Evolutionary conservation across 92 coral and sea anemone species (phyloP).

Genomic region (Actinostola sp.): DNA sequence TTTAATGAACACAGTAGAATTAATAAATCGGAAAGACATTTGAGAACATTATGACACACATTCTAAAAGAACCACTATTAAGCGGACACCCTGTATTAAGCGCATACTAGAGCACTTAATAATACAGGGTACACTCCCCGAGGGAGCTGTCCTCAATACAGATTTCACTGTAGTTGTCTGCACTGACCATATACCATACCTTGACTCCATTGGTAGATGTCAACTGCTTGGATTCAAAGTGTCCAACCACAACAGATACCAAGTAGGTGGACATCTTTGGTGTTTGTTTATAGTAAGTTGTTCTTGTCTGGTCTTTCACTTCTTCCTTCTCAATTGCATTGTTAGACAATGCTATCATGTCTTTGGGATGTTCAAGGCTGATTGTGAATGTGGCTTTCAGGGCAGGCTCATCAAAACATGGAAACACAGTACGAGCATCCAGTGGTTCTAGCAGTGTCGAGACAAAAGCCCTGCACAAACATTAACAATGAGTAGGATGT

Average conservation of each 20-base stretch:
- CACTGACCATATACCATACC: too few relatives aligned
- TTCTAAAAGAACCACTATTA: too few relatives aligned
- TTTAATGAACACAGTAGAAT: too few relatives aligned
- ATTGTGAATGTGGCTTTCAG: constrained; percentile 86
- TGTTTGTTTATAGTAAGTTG: constrained; percentile 63
- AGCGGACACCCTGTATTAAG: too few relatives aligned
- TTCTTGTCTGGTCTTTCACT: constrained; percentile 10
- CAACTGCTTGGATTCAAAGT: constrained; percentile 43
- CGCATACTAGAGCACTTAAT: too few relatives aligned
- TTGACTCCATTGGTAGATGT: constrained; percentile 52
- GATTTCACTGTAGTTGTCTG: background rate
- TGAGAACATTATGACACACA: too few relatives aligned
- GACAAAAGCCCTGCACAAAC: constrained; percentile 65
- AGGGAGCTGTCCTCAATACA: too few relatives aligned
- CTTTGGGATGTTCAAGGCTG: constrained; percentile 71
- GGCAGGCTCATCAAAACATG: constrained; percentile 96
- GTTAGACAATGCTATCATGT: constrained; percentile 79
- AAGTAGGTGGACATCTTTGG: constrained; percentile 86
- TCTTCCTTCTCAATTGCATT: constrained; percentile 44
- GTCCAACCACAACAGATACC: constrained; percentile 85
- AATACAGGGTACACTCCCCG: too few relatives aligned
- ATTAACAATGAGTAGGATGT: too few relatives aligned
- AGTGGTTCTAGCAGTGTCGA: constrained; percentile 90
- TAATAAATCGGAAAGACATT: too few relatives aligned
- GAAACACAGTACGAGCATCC: constrained; percentile 89